Evolutionary conservation across 2,113 vertebrate genomes (phyloP), one percentile per base, ranked within the genome.

Genomic region (Lepidothrix coronata): DNA sequence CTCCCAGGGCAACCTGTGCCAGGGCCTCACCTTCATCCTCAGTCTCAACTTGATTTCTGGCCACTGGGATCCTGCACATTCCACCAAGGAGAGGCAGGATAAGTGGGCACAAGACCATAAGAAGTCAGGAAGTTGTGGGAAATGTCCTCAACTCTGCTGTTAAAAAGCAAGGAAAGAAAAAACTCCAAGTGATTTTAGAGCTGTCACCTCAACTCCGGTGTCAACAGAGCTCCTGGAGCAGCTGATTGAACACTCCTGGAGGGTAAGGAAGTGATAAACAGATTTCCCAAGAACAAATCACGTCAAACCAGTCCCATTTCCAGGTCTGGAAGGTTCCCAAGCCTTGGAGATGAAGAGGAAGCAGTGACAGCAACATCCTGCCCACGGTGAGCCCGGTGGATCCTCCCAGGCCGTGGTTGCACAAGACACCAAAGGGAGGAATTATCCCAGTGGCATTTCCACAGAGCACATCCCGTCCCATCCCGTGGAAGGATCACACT

Each of bases 301-400:
- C 1, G 30, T 70, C 52, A 37, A 83, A 74, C 67, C 81, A 66
- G 81, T 57, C 51, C 93, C 3, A 46, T 86, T 93, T 83, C 76
- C 85, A 86, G 54, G 73, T 44, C 61, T 92, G 89, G 92, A 93
- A 66, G 51, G 72, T 65, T 89, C 74, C 77, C 89, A 83, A 77
- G 35, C 52, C 61, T 71, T 41, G 61, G 20, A 85, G 81, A 82
- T 82, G 25, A 58, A 89, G 52, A 16, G 67, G 92, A 95, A 92
- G 92, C 37, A 55, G 68, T 35, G 82, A 67, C 54, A 91, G 85
- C 72, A 79, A 86, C 73, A 86, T 71, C 91, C 81, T 89, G 85
- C 61, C 72, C 75, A 55, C 0, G 74, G 51, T 61, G 94, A 89
- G 80, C 41, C 66, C 61, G 30, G 66, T 21, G 85, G 72, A 51